Evolutionary conservation across 2,797 vertebrate genomes (phyloP).

Genomic region (Onychomys torridus): DNA sequence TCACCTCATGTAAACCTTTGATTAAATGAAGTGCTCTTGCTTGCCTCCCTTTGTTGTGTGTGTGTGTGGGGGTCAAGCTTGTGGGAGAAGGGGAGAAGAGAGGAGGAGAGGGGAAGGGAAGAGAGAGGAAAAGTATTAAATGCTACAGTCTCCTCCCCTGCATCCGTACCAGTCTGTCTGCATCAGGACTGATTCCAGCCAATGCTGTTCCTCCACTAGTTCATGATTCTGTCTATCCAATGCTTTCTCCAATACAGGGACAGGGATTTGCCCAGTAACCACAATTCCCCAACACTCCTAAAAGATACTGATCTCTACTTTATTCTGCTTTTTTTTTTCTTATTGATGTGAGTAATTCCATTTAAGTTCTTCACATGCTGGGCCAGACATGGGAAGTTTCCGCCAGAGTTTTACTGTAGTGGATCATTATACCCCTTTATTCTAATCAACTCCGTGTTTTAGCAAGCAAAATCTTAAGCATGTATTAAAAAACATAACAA

Average conservation of each 20-base stretch:
- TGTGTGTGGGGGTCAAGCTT: not conserved
- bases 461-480: not conserved
- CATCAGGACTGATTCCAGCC: not conserved
- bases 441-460: not conserved
- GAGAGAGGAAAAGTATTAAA: too few species aligned
- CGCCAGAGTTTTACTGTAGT: not conserved
- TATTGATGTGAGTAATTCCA: not conserved
- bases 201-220: not conserved
- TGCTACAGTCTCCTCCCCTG: not conserved
- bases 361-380: not conserved
- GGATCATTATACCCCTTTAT: not conserved
- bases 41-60: not conserved
- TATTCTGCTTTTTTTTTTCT: not conserved
- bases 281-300: not conserved
- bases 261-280: not conserved
- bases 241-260: not conserved
- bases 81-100: not conserved
- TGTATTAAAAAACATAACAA: not conserved
- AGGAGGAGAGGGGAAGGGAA: rapidly evolving
- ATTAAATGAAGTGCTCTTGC: not conserved
- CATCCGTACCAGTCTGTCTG: not conserved
- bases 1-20: not conserved
- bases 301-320: not conserved
- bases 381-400: not conserved
- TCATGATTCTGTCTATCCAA: not conserved